Conservation (phyloP, 2,113 vertebrate genomes). For the Sminthopsis crassicaudata region DNA sequence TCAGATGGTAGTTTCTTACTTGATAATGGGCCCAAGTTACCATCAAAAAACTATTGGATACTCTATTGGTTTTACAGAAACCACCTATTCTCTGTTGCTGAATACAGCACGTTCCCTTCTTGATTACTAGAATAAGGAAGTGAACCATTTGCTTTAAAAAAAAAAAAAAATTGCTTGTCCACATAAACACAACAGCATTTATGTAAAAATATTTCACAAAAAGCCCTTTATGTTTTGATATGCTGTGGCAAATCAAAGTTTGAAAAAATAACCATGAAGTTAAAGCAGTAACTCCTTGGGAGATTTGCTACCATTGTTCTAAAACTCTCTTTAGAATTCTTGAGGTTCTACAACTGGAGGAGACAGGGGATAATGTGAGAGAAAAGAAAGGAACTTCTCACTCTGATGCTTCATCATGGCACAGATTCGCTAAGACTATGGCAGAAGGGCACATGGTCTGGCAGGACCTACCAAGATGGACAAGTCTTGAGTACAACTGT, state of each 20-base stretch:
- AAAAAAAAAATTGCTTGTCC: neutral
- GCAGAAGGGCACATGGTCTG: neutral
- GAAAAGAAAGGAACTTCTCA: neutral
- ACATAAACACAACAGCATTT: neutral
- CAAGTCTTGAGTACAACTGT: neutral
- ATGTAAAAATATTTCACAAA: neutral
- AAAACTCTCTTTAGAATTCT: neutral
- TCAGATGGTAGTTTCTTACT: neutral
- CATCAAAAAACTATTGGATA: neutral
- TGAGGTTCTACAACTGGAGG: neutral
- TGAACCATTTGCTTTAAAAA: neutral
- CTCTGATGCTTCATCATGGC: neutral
- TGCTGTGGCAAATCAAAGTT: neutral
- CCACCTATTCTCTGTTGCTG: neutral
- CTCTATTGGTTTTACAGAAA: neutral
- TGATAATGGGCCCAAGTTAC: neutral
- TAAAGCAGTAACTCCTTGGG: neutral
- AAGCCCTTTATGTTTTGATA: neutral
- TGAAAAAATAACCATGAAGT: neutral
- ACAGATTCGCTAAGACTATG: neutral
- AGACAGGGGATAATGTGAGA: neutral
- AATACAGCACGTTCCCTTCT: neutral
- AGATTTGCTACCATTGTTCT: neutral
- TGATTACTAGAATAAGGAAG: neutral
- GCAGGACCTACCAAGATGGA: neutral